These are phyloP conservation scores for Antitype chi DNA, from an alignment of 2,888 invertebrate genomes.

Conservation along the genomic window DNA sequence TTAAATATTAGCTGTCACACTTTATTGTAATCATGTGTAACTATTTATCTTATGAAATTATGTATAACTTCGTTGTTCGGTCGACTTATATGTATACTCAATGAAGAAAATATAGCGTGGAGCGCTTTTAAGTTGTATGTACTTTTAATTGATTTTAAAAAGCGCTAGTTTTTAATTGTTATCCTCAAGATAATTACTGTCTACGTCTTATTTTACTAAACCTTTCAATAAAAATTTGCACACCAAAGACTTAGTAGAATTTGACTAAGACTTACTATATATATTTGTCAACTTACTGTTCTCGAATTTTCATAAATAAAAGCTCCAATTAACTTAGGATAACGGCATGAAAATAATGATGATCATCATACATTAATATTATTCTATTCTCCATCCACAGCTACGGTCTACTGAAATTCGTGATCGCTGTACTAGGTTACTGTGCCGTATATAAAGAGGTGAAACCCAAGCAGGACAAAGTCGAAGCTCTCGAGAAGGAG, in stretches of 20 bases:
- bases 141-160: too few relatives aligned
- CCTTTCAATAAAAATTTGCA: not conserved
- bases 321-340: not conserved
- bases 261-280: not conserved
- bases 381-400: constrained; percentile 64
- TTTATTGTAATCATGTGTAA: too few relatives aligned
- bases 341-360: not conserved
- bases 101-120: too few relatives aligned
- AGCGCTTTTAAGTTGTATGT: too few relatives aligned
- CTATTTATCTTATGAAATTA: too few relatives aligned
- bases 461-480: constrained; percentile 96
- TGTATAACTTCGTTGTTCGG: too few relatives aligned
- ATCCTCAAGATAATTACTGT: too few relatives aligned
- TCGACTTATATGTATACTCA: too few relatives aligned
- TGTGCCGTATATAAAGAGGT: constrained; percentile 96
- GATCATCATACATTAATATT: not conserved
- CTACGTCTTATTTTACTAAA: not conserved
- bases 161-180: too few relatives aligned
- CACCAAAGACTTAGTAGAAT: not conserved
- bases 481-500: constrained; percentile 94
- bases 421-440: constrained; percentile 96
- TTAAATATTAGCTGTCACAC: too few relatives aligned
- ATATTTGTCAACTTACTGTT: not conserved
- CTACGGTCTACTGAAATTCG: constrained; percentile 95
- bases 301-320: not conserved